Conservation (phyloP, 2,888 invertebrate species). For the Metallyticus violacea region DNA sequence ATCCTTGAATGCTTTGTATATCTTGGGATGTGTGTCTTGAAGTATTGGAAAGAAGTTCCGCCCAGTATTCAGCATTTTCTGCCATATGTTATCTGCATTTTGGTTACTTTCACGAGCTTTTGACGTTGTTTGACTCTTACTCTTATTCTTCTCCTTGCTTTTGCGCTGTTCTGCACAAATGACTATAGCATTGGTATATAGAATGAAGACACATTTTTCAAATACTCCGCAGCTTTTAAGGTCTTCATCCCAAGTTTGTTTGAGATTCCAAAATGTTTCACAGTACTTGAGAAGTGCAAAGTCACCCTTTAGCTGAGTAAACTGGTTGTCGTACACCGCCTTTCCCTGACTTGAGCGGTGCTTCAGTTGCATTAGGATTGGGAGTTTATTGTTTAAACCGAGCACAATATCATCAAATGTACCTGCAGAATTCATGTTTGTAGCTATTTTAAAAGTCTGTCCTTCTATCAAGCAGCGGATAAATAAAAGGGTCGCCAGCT, state of each 20-base stretch:
- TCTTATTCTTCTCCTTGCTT: neutral
- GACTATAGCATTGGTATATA: neutral
- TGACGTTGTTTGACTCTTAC: too few species aligned
- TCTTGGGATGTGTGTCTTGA: neutral
- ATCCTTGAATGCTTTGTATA: neutral
- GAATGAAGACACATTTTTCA: neutral
- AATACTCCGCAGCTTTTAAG: neutral
- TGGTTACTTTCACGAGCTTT: neutral
- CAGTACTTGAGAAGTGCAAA: neutral
- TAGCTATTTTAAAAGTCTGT: neutral
- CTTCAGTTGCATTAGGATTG: neutral
- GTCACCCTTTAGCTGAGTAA: neutral
- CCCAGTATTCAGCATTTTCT: neutral
- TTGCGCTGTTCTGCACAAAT: neutral
- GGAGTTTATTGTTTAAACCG: neutral
- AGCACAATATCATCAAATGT: neutral
- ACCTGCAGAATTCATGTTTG: neutral
- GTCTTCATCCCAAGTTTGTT: neutral
- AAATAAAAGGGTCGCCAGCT: conserved; percentile 7
- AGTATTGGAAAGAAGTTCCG: neutral
- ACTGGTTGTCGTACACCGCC: neutral
- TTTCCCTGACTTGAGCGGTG: neutral
- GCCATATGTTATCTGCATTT: neutral
- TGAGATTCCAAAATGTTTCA: neutral
- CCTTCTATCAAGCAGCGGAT: conserved; percentile 1